Conservation (phyloP, 37 sponge, comb jelly and placozoan species). For the Tethya wilhelma region DNA sequence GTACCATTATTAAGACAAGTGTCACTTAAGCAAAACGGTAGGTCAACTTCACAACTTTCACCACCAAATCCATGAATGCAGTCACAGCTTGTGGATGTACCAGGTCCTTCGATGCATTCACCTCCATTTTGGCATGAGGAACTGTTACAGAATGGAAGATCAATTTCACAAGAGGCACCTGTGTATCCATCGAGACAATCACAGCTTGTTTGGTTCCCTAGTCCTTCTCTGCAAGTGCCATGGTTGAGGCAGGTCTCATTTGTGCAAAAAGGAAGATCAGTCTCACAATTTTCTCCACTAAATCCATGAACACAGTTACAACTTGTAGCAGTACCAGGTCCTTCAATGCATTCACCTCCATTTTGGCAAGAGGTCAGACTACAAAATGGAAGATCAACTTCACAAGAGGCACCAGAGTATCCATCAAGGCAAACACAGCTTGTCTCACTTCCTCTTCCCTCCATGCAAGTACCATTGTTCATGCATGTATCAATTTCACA, state of each 20-base stretch:
- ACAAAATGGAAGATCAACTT: background rate
- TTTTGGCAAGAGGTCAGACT: slow-evolving; percentile 13
- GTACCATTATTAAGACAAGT: slow-evolving; percentile 58
- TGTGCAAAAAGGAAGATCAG: slow-evolving; percentile 36
- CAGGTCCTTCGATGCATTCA: slow-evolving; percentile 36
- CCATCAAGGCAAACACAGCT: slow-evolving; percentile 28
- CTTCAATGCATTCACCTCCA: slow-evolving; percentile 60
- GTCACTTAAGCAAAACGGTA: background rate
- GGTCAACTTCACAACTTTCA: slow-evolving; percentile 14
- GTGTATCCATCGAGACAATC: slow-evolving; percentile 19
- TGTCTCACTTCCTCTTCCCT: slow-evolving; percentile 16
- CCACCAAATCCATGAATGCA: slow-evolving; percentile 31
- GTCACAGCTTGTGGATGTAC: slow-evolving; percentile 22
- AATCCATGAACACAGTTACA: slow-evolving; percentile 54
- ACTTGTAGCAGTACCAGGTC: slow-evolving; percentile 1
- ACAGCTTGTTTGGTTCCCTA: slow-evolving; percentile 6
- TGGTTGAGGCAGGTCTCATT: slow-evolving; percentile 45
- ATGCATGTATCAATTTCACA: slow-evolving; percentile 17
- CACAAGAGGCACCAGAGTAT: slow-evolving; percentile 22
- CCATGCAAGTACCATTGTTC: slow-evolving; percentile 50
- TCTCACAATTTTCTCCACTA: slow-evolving; percentile 47
- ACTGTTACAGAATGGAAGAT: background rate
- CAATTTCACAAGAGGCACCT: slow-evolving; percentile 17
- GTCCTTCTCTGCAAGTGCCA: slow-evolving; percentile 66
- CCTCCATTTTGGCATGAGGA: slow-evolving; percentile 46